phyloP scores from a whole-genome alignment of 2,888 invertebrate species.

The Diplazon laetatorius region DNA sequence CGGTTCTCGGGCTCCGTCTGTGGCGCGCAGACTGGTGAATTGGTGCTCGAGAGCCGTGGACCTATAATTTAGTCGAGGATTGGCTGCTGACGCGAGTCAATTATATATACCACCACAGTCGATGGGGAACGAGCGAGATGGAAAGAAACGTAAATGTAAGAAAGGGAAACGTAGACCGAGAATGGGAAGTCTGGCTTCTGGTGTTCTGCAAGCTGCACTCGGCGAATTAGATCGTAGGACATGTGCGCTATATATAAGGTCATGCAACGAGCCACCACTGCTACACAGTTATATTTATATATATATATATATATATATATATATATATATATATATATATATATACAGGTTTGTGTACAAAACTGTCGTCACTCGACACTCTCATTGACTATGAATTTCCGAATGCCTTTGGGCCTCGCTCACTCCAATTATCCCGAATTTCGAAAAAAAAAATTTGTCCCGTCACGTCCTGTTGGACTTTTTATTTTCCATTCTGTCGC shows the following conservation, averaged over 20 bases:
- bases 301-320: no score
- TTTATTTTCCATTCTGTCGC: constrained; percentile 53
- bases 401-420: no score
- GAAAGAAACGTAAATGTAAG: no score
- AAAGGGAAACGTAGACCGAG: constrained; percentile 19
- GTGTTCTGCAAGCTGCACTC: constrained; percentile 36
- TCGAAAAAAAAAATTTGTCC: constrained; percentile 68
- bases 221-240: constrained; percentile 46
- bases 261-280: constrained; percentile 34
- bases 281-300: constrained; percentile 26
- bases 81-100: constrained; percentile 72
- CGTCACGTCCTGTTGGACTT: constrained; percentile 74
- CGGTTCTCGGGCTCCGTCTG: constrained; percentile 28
- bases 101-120: constrained; percentile 64
- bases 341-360: no score
- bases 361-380: constrained; percentile 54
- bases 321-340: no score
- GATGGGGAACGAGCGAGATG: no score
- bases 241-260: constrained; percentile 39
- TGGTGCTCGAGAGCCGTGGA: constrained; percentile 52
- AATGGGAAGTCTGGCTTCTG: constrained; percentile 39
- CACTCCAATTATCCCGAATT: constrained; percentile 68
- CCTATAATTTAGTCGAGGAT: constrained; percentile 73
- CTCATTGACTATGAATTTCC: constrained; percentile 20
- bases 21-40: constrained; percentile 51